Evolutionary conservation across 1,140 invertebrate species (phyloP).

Genomic region (Cryptotermes secundus): DNA sequence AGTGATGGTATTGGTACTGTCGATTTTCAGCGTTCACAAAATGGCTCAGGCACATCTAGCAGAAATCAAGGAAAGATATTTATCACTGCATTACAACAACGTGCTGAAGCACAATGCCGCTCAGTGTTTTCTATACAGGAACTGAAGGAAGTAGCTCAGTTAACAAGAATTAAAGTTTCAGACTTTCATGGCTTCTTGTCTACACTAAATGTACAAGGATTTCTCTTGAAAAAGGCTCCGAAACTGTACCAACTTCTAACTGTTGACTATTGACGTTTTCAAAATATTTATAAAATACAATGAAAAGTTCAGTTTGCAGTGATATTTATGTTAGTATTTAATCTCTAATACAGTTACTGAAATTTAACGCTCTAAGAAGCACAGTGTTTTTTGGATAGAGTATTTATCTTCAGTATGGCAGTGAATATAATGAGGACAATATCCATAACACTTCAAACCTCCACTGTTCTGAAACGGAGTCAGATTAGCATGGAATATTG

Average conservation of each 20-base stretch:
- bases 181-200: constrained; percentile 66
- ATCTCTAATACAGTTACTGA: no score
- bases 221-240: constrained; percentile 79
- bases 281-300: background rate
- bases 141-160: constrained; percentile 67
- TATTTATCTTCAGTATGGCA: no score
- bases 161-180: constrained; percentile 60
- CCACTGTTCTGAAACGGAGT: no score
- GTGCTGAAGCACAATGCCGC: constrained; percentile 62
- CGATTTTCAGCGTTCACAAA: constrained; percentile 67
- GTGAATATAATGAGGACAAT: no score
- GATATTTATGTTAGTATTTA: no score
- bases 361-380: no score
- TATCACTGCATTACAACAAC: constrained; percentile 65
- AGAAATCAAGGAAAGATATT: constrained; percentile 73
- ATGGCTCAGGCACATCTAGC: constrained; percentile 73
- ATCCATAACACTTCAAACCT: no score
- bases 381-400: no score
- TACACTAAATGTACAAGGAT: constrained; percentile 80
- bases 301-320: no score
- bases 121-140: constrained; percentile 73
- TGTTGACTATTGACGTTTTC: constrained; percentile 37
- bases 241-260: constrained; percentile 70
- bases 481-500: no score
- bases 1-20: constrained; percentile 67